Base-by-base conservation (phyloP, 2,888 invertebrate species). In the Eilema depressum region DNA sequence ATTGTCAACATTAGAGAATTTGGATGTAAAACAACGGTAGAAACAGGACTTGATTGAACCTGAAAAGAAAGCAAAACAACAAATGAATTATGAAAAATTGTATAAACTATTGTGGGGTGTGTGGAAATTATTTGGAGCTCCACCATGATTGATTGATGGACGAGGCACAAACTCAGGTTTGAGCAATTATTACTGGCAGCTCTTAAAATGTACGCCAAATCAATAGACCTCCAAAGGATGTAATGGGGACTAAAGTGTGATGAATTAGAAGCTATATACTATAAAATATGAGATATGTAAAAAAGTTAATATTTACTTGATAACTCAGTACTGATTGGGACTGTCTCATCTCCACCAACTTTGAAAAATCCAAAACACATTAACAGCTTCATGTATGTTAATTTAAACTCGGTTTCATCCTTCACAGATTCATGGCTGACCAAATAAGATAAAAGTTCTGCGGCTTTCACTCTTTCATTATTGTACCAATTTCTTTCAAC, bases 1-100 rank as follows among this genome's bases (percentile, higher is more conserved):
- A 80, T 96, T 96, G 76, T 96, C 96, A 25, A 97, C 93, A 84
- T 96, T 97, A 1, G 96, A 94, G 75, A 97, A 94, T 80, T 96
- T 96, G n/a, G 96, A 95, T 77, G 97, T 97, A 75, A 98, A 93
- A 68, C 97, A 96, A 30, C 96, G 95, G 85, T 96, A 97, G 86
- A 98, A 97, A 80, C 96, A 96, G 12, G 96, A 96, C 85, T 96
- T 97, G 75, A 97, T 95, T 70, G 96, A 94, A 76, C 94, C 96
- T 96, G 94, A 86, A 95, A 87, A 73, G 17, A 12, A 62, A 62
- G 12, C 3, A 66, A 64, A 65, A 69, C 7, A 60, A 33, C 5
- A 65, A 7, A 30, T 25, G 11, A 11, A 53, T n/a, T 17, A 62
- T 64, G 30, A 61, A 33, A 25, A 5, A 8, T 25, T 37, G 17